Conservation (phyloP, 2,888 invertebrate species). For the Muscina levida region DNA sequence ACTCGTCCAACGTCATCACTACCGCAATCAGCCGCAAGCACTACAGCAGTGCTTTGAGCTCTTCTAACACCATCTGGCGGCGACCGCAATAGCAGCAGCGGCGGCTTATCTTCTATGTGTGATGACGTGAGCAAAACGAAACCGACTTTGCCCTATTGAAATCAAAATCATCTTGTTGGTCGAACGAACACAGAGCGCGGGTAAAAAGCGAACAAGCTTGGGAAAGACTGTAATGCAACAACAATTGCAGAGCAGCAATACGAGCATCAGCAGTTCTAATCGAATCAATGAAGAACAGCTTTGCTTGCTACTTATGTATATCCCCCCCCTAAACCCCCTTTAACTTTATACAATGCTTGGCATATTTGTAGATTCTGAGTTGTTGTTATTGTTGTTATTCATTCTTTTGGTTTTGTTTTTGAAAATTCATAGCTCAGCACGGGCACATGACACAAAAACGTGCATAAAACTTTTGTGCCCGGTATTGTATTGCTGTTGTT, state of each 20-base stretch:
- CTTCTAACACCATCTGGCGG: background rate
- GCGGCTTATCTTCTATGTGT: background rate
- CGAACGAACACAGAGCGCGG: too few relatives aligned
- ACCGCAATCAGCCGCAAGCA: too few relatives aligned
- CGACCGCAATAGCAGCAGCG: conserved; percentile 17
- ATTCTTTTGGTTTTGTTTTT: background rate
- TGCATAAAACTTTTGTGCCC: conserved; percentile 49
- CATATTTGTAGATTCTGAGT: background rate
- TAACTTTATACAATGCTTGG: conserved; percentile 14
- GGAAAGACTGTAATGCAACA: background rate
- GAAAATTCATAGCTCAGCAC: background rate
- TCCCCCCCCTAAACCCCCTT: background rate
- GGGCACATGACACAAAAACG: conserved; percentile 65
- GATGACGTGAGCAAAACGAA: background rate
- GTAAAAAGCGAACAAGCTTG: background rate
- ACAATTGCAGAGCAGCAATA: conserved; percentile 16
- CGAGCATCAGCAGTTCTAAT: conserved; percentile 14
- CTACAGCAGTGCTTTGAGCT: too few relatives aligned
- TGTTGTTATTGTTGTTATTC: background rate
- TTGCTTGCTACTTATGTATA: conserved; percentile 8
- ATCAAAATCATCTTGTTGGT: too few relatives aligned
- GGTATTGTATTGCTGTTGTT: conserved; percentile 5
- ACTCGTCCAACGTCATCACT: background rate
- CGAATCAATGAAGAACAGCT: conserved; percentile 29
- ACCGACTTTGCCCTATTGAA: too few relatives aligned